These are phyloP conservation scores for Dysmachus trigonus DNA, from an alignment of 2,888 invertebrate species.

Conservation along the genomic window DNA sequence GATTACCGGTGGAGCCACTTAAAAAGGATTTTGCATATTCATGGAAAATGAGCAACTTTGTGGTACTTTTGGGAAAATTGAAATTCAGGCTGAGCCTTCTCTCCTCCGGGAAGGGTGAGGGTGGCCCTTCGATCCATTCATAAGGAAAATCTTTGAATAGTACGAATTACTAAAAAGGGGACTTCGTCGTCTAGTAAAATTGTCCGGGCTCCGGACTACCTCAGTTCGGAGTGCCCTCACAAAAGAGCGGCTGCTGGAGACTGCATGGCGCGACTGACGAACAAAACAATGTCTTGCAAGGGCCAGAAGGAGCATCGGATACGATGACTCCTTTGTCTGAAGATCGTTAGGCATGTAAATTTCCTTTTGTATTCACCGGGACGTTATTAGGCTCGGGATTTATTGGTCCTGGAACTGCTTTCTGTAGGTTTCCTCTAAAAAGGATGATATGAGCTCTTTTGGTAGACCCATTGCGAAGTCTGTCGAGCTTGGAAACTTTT, in stretches of 20 bases:
- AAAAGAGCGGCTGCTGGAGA: neutral
- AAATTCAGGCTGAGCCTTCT: constrained; percentile 23
- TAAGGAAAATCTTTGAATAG: neutral
- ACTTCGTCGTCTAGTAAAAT: neutral
- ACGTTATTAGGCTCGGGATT: constrained; percentile 32
- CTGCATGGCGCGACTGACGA: neutral
- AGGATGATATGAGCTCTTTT: neutral
- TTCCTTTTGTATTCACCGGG: neutral
- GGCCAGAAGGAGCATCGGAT: neutral
- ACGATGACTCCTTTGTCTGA: constrained; percentile 28
- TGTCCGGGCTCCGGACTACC: neutral
- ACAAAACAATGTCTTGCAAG: neutral
- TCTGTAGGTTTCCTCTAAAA: neutral
- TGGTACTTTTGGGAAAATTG: constrained; percentile 52
- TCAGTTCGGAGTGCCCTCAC: neutral
- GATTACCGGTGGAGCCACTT: constrained; percentile 42
- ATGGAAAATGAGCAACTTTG: constrained; percentile 54
- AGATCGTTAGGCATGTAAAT: constrained; percentile 39
- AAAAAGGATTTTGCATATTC: constrained; percentile 53
- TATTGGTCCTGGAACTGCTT: constrained; percentile 14
- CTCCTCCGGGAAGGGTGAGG: constrained; percentile 4
- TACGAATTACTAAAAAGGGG: neutral
- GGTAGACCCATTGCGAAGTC: neutral
- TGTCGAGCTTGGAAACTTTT: neutral
- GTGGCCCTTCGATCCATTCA: constrained; percentile 27